phyloP scores from a whole-genome alignment of 2,113 vertebrate species.

The Mungos mungo region DNA sequence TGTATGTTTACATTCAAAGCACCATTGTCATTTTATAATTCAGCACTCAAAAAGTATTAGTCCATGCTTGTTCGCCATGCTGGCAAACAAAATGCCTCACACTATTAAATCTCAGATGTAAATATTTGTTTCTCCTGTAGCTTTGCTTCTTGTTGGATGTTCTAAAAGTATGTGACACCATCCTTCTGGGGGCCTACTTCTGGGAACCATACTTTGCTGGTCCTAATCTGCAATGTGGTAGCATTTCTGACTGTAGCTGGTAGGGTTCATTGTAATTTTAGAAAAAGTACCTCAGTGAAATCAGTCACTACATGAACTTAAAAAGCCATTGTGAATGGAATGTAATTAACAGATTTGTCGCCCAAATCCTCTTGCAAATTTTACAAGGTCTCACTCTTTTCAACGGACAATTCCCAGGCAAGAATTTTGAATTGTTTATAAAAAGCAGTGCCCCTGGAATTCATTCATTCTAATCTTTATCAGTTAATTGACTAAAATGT shows the following conservation, averaged over 20 bases:
- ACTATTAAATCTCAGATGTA: background rate
- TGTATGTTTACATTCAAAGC: background rate
- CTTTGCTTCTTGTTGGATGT: slow-evolving; percentile 12
- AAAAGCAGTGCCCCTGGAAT: background rate
- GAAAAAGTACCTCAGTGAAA: slow-evolving; percentile 21
- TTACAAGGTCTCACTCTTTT: background rate
- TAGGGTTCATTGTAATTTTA: background rate
- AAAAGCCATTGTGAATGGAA: background rate
- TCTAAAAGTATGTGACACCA: background rate
- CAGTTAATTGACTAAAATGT: background rate
- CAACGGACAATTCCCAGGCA: background rate
- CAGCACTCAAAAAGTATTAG: background rate
- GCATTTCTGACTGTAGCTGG: background rate
- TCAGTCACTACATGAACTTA: background rate
- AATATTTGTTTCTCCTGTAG: background rate
- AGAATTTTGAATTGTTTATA: background rate
- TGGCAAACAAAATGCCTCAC: slow-evolving; percentile 34
- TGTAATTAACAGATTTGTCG: slow-evolving; percentile 30
- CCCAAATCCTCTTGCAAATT: background rate
- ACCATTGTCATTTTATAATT: slow-evolving; percentile 19
- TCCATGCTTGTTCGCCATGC: background rate
- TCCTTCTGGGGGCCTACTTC: background rate
- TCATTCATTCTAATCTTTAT: slow-evolving; percentile 1
- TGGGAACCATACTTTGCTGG: background rate
- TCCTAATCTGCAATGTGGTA: background rate